Base-by-base conservation (phyloP, 2,113 vertebrate genomes). In the Anolis sagrei region DNA sequence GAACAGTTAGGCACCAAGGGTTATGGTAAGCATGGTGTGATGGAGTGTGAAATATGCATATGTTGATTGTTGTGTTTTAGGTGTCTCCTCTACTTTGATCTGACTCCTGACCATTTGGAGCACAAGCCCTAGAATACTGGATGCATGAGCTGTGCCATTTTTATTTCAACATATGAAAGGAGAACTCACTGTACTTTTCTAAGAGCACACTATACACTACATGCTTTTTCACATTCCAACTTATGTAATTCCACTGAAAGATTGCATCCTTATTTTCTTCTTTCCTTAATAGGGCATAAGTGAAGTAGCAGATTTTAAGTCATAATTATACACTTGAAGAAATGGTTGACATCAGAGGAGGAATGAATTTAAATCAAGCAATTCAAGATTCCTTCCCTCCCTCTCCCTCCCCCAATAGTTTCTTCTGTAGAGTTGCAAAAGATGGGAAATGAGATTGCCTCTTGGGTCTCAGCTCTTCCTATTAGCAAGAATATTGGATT, bases 341-440 rank as follows among this genome's bases (percentile, higher is more conserved):
- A 73, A 74, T 79, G 84, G 62, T 4, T 80, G 77, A 34, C 69
- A 32, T 48, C 64, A 36, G 68, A 64, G 77, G 78, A 73, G 54
- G 39, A 80, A 80, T 73, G 76, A 62, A 86, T 86, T 74, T 79
- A 32, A 73, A 36, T n/a, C n/a, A 44, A 86, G 54, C 29, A 61
- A 58, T 78, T 85, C 25, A n/a, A 32, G 29, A 64, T 48, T 27
- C 27, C 27, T 44, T 18, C 49, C 66, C 18, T 69, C 36, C 8
- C 14, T n/a, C 36, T 25, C 51, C 16, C 51, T 54, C 19, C 78
- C 39, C 7, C 14, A 25, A 39, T 23, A 19, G 54, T 18, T 82
- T 58, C n/a, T 36, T 39, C 23, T 48, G 73, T 34, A 73, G 68
- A 62, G n/a, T 79, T 61, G 34, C 34, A 21, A 16, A 49, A 66